Conservation (phyloP, 1,140 invertebrate genomes). For the Ctenoplectra terminalis region DNA sequence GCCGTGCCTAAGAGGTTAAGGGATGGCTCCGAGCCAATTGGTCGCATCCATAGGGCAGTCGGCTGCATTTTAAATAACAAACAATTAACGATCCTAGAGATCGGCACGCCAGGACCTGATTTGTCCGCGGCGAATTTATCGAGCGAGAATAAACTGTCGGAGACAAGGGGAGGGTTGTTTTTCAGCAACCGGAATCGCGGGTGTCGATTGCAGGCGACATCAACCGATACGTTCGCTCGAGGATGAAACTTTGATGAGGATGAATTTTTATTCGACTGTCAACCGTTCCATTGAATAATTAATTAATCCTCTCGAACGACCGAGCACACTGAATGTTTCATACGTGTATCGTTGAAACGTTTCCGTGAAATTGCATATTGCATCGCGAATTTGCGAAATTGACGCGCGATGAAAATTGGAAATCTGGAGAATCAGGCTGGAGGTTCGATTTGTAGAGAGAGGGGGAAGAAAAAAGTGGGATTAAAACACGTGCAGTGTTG, state of each 20-base stretch:
- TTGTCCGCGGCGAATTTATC: background rate
- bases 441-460: background rate
- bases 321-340: constrained; percentile 2
- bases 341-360: background rate
- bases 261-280: constrained; percentile 13
- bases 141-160: background rate
- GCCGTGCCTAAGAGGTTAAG: too few relatives aligned
- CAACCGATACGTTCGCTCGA: background rate
- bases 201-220: constrained; percentile 2
- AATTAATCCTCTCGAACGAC: background rate
- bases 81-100: background rate
- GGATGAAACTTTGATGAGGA: constrained; percentile 3
- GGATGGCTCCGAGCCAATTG: background rate
- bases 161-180: background rate
- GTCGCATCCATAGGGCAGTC: background rate
- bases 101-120: background rate
- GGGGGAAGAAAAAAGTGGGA: background rate
- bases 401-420: constrained; percentile 4
- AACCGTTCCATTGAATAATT: constrained; percentile 12
- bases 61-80: background rate
- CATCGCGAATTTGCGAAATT: background rate
- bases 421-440: background rate
- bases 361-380: constrained; percentile 1
- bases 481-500: background rate
- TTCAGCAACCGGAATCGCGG: background rate